Evolutionary conservation across 2,888 invertebrate species (phyloP), one percentile per base, ranked within the genome.

Genomic region (Laothoe populi): DNA sequence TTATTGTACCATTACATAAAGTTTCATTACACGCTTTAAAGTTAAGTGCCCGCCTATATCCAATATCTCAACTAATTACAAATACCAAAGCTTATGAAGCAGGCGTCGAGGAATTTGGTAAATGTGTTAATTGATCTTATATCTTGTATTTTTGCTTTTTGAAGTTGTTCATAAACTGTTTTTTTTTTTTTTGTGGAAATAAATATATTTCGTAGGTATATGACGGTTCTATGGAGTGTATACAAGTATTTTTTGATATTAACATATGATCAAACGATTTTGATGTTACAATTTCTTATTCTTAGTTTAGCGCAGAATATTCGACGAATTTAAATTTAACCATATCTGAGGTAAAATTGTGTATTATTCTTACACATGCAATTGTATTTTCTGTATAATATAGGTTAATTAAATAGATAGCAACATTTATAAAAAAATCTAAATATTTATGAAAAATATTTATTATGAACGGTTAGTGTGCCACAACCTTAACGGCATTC

Each of bases 401-500:
- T 31, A 5, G 5, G 31, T 5, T 31, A 31, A 8, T 31, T 31
- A 31, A 19, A 19, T 19, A 21, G 11, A 21, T 13, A n/a, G n/a
- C n/a, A n/a, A n/a, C n/a, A 4, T 0, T 57, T 57, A 35, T 10
- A 19, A 8, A 10, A 19, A 1, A 16, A 10, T 2, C 16, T 38
- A 11, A 60, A 44, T 0, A 21, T n/a, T n/a, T n/a, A n/a, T n/a
- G 21, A 46, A 48, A 48, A 8, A 35, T 5, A 45, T 21, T 13
- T 38, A 23, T n/a, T 21, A 38, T 40, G 4, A 24, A 42, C 8
- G 3, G 11, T 49, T 31, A 38, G 49, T 63, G 53, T 63, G 53
- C 16, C 16, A 53, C 21, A 10, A 44, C 59, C 57, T 45, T 44
- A 62, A 60, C 19, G 26, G 1, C 42, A 57, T 63, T 63, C 45